These are phyloP conservation scores for Mongoloraphidia duomilia DNA, from an alignment of 2,888 invertebrate genomes.

Conservation along the genomic window DNA sequence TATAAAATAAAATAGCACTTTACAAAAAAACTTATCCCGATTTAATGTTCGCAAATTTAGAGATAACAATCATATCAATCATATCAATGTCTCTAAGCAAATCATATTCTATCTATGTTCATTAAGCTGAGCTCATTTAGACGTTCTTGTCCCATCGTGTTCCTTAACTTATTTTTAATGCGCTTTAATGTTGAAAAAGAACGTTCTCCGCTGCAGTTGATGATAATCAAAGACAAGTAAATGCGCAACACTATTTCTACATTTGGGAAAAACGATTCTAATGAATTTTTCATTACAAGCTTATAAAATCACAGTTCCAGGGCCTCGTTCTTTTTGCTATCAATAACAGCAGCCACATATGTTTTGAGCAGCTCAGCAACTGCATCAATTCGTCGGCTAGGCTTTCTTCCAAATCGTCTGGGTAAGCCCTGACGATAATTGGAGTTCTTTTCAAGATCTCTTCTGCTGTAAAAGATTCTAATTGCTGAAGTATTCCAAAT, in stretches of 20 bases:
- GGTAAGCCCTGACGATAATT: conserved; percentile 13
- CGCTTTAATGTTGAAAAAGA: conserved; percentile 12
- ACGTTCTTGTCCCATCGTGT: conserved; percentile 11
- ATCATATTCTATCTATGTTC: conserved; percentile 11
- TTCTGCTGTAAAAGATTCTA: conserved; percentile 12
- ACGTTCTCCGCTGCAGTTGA: conserved; percentile 12
- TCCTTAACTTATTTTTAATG: conserved; percentile 11
- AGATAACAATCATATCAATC: conserved; percentile 8
- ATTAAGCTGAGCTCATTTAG: conserved; percentile 11
- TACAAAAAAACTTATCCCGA: too few relatives aligned
- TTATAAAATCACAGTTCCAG: too few relatives aligned
- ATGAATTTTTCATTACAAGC: conserved; percentile 10
- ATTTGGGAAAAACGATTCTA: conserved; percentile 12
- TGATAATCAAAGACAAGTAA: conserved; percentile 10
- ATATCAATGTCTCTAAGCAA: conserved; percentile 10
- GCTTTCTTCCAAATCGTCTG: conserved; percentile 10
- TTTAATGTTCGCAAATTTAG: too few relatives aligned
- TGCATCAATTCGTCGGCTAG: conserved; percentile 3
- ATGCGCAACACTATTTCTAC: conserved; percentile 14
- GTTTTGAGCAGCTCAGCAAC: not conserved
- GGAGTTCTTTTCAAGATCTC: conserved; percentile 12
- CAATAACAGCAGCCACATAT: not conserved
- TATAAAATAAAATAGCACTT: too few relatives aligned
- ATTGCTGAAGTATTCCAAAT: too few relatives aligned
- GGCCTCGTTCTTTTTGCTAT: not conserved